A percentile compares a stretch with the other conserved stretches of the same genome.
phyloP scores from a whole-genome alignment of 2,888 invertebrate genomes.

The Heliconius charithonia region DNA sequence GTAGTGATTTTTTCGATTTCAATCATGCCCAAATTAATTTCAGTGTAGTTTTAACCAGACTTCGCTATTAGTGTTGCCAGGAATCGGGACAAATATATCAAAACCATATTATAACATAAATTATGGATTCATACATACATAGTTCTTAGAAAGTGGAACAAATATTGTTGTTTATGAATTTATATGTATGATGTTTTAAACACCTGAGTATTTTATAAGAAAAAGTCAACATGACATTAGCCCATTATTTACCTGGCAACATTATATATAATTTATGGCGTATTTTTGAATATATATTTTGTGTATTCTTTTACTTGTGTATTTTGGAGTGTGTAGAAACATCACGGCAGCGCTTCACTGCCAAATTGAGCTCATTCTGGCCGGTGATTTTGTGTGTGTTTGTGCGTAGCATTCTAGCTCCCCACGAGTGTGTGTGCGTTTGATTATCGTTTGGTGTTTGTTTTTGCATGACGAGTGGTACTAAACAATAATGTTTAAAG shows the following conservation, averaged over 20 bases:
- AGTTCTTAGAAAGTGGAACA: neutral
- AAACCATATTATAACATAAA: neutral
- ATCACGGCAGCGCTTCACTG: conserved; percentile 54
- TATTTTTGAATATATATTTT: conserved; percentile 45
- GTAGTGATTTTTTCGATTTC: conserved; percentile 16
- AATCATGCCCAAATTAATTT: conserved; percentile 19
- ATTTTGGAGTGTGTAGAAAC: conserved; percentile 71
- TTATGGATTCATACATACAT: neutral
- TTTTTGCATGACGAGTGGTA: conserved; percentile 63
- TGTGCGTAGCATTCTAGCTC: conserved; percentile 68
- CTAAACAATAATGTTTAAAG: conserved; percentile 28
- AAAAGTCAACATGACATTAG: too few relatives aligned
- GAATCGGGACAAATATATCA: neutral
- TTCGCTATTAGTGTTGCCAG: conserved; percentile 11
- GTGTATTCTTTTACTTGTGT: conserved; percentile 62
- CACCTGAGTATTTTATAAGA: neutral
- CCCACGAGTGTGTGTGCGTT: conserved; percentile 64
- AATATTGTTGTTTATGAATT: neutral
- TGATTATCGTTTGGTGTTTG: conserved; percentile 68
- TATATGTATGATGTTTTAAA: too few relatives aligned
- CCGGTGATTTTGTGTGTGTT: conserved; percentile 82
- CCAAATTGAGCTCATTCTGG: conserved; percentile 75
- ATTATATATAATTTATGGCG: conserved; percentile 27
- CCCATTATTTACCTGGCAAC: too few relatives aligned
- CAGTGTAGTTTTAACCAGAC: conserved; percentile 24